Conservation (phyloP, 2,797 vertebrate genomes). For the Cossypha caffra region DNA sequence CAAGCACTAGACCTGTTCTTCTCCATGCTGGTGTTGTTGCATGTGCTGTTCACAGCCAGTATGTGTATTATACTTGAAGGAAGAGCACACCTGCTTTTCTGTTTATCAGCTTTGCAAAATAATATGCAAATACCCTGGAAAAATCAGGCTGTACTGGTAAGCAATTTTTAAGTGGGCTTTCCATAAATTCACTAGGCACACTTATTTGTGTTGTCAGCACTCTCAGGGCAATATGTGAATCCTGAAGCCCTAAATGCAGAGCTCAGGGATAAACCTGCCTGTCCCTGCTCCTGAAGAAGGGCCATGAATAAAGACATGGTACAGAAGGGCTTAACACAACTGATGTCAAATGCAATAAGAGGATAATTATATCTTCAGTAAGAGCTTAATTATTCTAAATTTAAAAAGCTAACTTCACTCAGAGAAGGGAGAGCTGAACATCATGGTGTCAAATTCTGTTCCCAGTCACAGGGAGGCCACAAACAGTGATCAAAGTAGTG, state of each 20-base stretch:
- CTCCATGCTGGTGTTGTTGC: neutral
- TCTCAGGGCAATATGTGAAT: rapidly evolving
- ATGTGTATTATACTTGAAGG: neutral
- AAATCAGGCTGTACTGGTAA: neutral
- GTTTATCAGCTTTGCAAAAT: neutral
- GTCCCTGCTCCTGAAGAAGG: neutral
- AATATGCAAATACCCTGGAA: neutral
- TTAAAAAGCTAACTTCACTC: neutral
- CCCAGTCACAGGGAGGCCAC: neutral
- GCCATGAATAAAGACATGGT: neutral
- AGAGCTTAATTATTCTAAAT: neutral
- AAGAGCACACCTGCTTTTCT: neutral
- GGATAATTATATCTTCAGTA: neutral
- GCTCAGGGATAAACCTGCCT: neutral
- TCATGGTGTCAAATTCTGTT: neutral
- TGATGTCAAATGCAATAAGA: neutral
- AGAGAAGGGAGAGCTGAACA: neutral
- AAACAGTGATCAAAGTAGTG: neutral
- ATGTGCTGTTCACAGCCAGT: neutral
- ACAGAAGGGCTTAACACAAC: neutral
- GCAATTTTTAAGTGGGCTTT: neutral
- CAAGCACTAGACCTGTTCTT: neutral
- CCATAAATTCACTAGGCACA: neutral
- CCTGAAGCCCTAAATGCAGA: neutral
- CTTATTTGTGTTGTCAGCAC: neutral